Evolutionary conservation across 2,113 vertebrate genomes (phyloP).

Genomic region (Motacilla alba): DNA sequence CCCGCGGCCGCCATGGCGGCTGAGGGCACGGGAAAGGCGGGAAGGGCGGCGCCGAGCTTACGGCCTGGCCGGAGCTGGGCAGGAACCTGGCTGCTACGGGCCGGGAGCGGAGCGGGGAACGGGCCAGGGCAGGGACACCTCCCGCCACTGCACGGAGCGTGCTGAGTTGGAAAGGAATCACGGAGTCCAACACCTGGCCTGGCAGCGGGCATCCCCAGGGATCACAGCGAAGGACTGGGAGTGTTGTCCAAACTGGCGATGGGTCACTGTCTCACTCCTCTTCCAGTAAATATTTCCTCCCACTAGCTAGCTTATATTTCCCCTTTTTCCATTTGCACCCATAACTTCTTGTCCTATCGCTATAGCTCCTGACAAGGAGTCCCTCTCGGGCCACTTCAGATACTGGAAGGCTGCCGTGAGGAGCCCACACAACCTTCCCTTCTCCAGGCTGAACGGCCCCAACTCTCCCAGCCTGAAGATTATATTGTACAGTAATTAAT

Average conservation of each 20-base stretch:
- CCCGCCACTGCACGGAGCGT: rapidly evolving
- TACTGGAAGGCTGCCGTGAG: no score
- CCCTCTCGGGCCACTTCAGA: no score
- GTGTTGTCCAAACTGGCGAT: no score
- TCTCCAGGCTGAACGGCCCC: no score
- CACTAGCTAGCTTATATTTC: rapidly evolving
- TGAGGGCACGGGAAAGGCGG: background rate
- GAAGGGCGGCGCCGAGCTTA: no score
- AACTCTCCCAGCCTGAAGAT: background rate
- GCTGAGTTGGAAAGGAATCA: rapidly evolving
- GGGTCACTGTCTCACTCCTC: background rate
- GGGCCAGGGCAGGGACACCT: no score
- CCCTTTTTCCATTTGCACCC: background rate
- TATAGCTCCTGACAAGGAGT: no score
- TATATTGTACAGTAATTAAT: background rate
- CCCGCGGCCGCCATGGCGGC: background rate
- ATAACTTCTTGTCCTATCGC: rapidly evolving
- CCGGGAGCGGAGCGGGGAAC: rapidly evolving
- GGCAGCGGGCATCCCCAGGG: no score
- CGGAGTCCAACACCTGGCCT: rapidly evolving
- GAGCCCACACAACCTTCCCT: background rate
- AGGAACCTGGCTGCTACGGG: rapidly evolving
- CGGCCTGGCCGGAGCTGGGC: rapidly evolving
- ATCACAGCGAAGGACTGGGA: rapidly evolving
- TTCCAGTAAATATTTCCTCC: background rate